Conservation (phyloP, 1,140 invertebrate species). For the Eupristina koningsbergeri region DNA sequence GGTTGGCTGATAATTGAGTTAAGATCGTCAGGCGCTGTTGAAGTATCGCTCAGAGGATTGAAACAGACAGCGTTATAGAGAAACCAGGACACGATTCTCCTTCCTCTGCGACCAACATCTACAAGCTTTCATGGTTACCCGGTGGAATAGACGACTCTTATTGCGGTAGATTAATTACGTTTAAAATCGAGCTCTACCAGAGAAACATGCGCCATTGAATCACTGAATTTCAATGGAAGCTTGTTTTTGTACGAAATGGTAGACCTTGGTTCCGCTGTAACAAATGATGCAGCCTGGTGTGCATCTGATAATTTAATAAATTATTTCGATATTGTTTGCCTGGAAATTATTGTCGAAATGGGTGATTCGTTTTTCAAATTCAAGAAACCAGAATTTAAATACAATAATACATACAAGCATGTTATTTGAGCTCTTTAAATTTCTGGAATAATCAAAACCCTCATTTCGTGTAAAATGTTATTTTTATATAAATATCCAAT, state of each 20-base stretch:
- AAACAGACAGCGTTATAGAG: constrained; percentile 8
- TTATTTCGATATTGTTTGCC: too few relatives aligned
- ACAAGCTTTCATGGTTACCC: not conserved
- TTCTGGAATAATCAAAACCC: too few relatives aligned
- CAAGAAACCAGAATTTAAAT: too few relatives aligned
- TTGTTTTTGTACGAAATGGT: not conserved
- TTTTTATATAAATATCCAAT: too few relatives aligned
- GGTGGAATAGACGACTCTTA: constrained; percentile 1
- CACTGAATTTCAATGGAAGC: not conserved
- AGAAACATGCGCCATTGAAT: not conserved
- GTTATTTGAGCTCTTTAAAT: too few relatives aligned
- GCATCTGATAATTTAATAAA: not conserved
- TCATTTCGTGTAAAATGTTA: too few relatives aligned
- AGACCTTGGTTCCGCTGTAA: not conserved
- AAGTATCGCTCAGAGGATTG: constrained; percentile 28
- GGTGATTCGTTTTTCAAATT: too few relatives aligned
- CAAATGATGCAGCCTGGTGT: not conserved
- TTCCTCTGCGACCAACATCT: not conserved
- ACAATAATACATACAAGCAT: too few relatives aligned
- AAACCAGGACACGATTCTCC: not conserved
- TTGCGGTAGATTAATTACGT: constrained; percentile 20
- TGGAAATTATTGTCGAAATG: too few relatives aligned
- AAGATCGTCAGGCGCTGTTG: constrained; percentile 51
- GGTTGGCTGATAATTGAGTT: constrained; percentile 55
- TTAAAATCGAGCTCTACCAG: not conserved